Evolutionary conservation across 2,888 invertebrate species (phyloP), one percentile per base, ranked within the genome.

Genomic region (Hirtodrosophila trivittata): DNA sequence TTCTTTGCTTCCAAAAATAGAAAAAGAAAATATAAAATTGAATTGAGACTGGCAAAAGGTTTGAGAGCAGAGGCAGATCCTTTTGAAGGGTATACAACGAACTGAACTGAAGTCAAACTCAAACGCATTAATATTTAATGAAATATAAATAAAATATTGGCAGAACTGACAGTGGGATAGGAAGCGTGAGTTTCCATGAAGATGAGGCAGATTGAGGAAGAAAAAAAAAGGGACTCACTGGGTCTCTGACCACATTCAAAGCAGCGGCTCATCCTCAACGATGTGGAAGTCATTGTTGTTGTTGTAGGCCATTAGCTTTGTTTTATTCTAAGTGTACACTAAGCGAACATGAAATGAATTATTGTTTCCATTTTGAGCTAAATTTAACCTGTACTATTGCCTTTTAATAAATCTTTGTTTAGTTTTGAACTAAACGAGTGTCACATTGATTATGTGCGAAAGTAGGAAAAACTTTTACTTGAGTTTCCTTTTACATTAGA

Each of bases 121-220:
- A 76, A 72, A 72, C 57, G 72, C 69, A 73, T 83, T 80, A 69
- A 83, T 76, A 83, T 80, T 80, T 80, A 72, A 77, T 83, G 81
- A 76, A 77, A 77, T 68, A 72, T 77, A 77, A 77, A 77, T 83
- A 80, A 83, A 65, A 72, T 58, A 77, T 77, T 56, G 56, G 50
- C 58, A 35, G 37, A 54, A 66, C 52, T 73, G 63, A 63, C 57
- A 59, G 66, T 60, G 59, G 74, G 33, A 43, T 39, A 52, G 37
- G 55, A 39, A 50, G 35, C 30, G 42, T 42, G 14, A 9, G 33
- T 10, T 18, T 14, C 26, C 7, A 35, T 6, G 10, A 38, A 37
- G 45, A 49, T 26, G 37, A 13, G 21, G 13, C 1, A 3, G 30
- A 8, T 7, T 8, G n/a, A n/a, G 26, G 12, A 26, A 21, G 6